Evolutionary conservation across 2,113 vertebrate genomes (phyloP), one percentile per base, ranked within the genome.

Genomic region (Callaeas wilsoni): DNA sequence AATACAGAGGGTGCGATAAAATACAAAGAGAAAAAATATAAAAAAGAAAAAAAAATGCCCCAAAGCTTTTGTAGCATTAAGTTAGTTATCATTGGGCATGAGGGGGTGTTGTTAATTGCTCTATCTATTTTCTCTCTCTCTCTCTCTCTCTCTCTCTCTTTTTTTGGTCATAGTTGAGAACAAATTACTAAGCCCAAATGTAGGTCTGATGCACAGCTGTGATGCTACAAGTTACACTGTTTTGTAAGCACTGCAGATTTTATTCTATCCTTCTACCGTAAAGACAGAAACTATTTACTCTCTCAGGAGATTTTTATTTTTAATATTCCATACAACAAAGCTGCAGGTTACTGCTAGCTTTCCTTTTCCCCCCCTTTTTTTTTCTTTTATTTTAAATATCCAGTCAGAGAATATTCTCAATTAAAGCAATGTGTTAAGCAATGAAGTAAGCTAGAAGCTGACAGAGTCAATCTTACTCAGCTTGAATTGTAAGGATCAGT

Each of bases 21-120:
- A 83, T 21, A 88, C 9, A 71, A 47, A 57, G 12, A 81, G 16
- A 63, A 84, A 62, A 50, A 53, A 47, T 32, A 47, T 8, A 32
- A 59, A 35, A 25, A 29, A 47, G 3, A 21, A 41, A 1, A 19
- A 35, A 46, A n/a, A 33, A 30, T 16, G 0, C 0, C 1, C 8
- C 46, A 47, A 65, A 29, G 10, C 6, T n/a, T 75, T 91, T 84
- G 26, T 53, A 60, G 3, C 17, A 82, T 60, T 56, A 50, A 50
- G 6, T 19, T 86, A 81, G 74, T 60, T 70, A 60, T 29, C 19
- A 47, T 9, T 25, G 10, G 1, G 20, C 10, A 13, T 10, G 22
- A 20, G 9, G 16, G 7, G 17, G 11, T 80, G 42, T 59, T 44
- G 6, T 59, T 68, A 60, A 64, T 89, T 74, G 9, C 7, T 64